Evolutionary conservation across 92 coral and sea anemone species (phyloP), one percentile per base, ranked within the genome.

Genomic region (Metridium senile): DNA sequence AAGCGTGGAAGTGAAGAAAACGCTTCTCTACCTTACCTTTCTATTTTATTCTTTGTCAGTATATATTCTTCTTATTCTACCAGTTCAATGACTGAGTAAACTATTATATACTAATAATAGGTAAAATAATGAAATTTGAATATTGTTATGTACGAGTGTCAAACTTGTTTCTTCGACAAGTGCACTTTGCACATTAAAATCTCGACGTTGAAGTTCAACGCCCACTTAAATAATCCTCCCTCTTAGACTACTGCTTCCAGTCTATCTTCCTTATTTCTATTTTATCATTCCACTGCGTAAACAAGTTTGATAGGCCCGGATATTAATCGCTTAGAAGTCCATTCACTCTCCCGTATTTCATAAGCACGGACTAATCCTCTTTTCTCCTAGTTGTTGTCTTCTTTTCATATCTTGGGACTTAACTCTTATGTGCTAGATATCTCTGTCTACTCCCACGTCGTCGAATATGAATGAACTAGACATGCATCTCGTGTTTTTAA

Each of bases 261-360:
- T n/a, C n/a, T n/a, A n/a, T n/a, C n/a, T n/a, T n/a, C n/a, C n/a
- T n/a, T n/a, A n/a, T n/a, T 9, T 30, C 10, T 30, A 27, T 63
- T 63, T 28, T 8, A 29, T 28, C 69, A 8, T 28, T 63, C n/a
- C 11, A 28, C 43, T 4, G 69, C 1, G 45, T 63, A 63, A 27
- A 63, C 45, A 63, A 58, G 1, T 22, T 6, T 27, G 29, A 63
- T 21, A 28, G 13, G 9, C 1, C 69, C 69, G 69, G 69, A 63
- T 63, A 63, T 63, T 63, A 63, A 28, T 63, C 69, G 45, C 69
- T 63, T 28, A 30, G 45, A 58, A 21, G 25, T 45, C 51, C 51
- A 45, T n/a, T n/a, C 51, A 58, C 2, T 2, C 39, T 63, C 45
- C 69, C 31, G 69, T 63, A 30, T 9, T 6, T 39, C 39, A 28